phyloP scores from a whole-genome alignment of 2,797 vertebrate genomes.

The Betta splendens region DNA sequence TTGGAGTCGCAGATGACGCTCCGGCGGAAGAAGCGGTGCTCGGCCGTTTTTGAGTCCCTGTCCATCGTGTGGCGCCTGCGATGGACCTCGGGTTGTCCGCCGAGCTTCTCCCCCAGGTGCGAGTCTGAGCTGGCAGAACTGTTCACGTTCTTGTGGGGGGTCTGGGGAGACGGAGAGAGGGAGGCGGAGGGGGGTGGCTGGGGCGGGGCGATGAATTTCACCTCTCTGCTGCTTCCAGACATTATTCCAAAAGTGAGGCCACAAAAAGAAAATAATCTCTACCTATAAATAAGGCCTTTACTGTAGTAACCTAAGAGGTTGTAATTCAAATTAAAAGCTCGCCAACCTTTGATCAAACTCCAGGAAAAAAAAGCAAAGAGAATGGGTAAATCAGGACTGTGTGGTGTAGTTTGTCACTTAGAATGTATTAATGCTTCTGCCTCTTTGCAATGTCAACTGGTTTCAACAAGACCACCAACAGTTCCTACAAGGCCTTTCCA shows the following conservation, averaged over 20 bases:
- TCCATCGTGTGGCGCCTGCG: constrained; percentile 98
- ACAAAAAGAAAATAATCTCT: constrained; percentile 34
- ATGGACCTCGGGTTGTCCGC: constrained; percentile 82
- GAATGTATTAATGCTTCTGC: constrained; percentile 20
- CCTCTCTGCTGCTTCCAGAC: constrained; percentile 78
- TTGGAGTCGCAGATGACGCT: constrained; percentile 99
- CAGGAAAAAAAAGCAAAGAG: constrained; percentile 17
- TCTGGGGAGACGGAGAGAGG: constrained; percentile 59
- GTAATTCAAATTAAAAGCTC: constrained; percentile 26
- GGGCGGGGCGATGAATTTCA: constrained; percentile 77
- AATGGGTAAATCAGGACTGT: constrained; percentile 12
- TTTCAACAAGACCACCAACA: constrained; percentile 60
- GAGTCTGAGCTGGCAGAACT: constrained; percentile 89
- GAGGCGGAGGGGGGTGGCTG: constrained; percentile 66
- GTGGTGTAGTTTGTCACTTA: constrained; percentile 10
- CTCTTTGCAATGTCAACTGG: constrained; percentile 27
- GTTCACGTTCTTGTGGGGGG: constrained; percentile 88
- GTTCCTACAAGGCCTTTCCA: constrained; percentile 59
- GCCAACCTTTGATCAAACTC: constrained; percentile 23
- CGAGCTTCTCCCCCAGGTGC: constrained; percentile 84
- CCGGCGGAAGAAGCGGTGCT: constrained; percentile 97
- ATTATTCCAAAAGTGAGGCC: constrained; percentile 59
- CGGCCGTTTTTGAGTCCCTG: constrained; percentile 91
- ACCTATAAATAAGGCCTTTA: constrained; percentile 58
- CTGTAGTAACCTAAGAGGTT: constrained; percentile 14